Base-by-base conservation (phyloP, 2,113 vertebrate genomes). In the Pseudonaja textilis region DNA sequence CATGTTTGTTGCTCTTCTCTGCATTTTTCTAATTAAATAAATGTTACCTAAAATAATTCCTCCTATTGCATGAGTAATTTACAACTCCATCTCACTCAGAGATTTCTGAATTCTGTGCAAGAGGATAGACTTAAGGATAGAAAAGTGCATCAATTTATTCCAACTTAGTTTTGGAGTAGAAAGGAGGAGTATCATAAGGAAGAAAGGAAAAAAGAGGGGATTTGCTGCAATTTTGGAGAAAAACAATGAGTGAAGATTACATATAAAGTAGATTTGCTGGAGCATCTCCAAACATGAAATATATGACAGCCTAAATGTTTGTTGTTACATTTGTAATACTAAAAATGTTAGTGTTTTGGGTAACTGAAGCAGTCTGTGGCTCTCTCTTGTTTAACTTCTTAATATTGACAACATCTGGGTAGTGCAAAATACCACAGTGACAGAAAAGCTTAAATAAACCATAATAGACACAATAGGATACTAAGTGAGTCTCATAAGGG, bases 391-490 rank as follows among this genome's bases (percentile, higher is more conserved):
- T 92, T 69, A 81, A 56, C 52, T 89, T 81, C 91, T 89, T 89
- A 56, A 81, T 92, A 92, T 85, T 89, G 91, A 92, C 52, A 92
- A 89, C 61, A 92, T 92, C 87, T 89, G 61, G 91, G 18, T 89
- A 55, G 59, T 50, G 39, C 61, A 89, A 89, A 54, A 45, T 56
- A 92, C 45, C 45, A 93, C 74, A 81, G 74, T 81, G 74, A 81
- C 34, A 42, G 74, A 81, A 81, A 42, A 64, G 4, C 55, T 94
- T 90, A 93, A 88, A 96, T 92, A 94, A 96, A 87, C 93, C 34
- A 87, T 93, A 89, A 93, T 93, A 85, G 91, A 91, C 87, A 91
- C 90, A 95, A 95, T 4, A 93, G 88, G 95, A 90, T 94, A 94
- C 95, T 95, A 91, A 95, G 69, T 34, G 89, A 97, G 34, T 94